Evolutionary conservation across 2,888 invertebrate species (phyloP), one percentile per base, ranked within the genome.

Genomic region (Calameuta pallipes): DNA sequence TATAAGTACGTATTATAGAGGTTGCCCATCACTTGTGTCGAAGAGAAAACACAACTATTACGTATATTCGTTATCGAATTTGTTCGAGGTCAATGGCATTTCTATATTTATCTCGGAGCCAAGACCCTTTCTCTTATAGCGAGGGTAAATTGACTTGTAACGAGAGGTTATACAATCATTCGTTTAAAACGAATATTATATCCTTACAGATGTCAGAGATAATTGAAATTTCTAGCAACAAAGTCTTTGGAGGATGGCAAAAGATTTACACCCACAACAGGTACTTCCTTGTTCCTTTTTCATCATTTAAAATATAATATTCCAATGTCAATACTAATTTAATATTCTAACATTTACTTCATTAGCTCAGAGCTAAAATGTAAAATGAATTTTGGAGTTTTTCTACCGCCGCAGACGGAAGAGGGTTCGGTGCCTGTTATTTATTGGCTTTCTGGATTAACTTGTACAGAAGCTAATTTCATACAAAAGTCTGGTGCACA

Each of bases 401-500:
- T 95, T 89, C 89, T 99, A 76, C 99, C 99, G 30, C 96, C 97
- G 0, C 94, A 96, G 88, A 93, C 94, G 0, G 94, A 94, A 81
- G 92, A 93, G 76, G 92, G 92, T 30, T 93, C 93, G 85, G 92
- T 96, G 56, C 98, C 98, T 1, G 96, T 97, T 0, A 93, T 99
- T 15, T 98, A 97, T 90, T 99, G 96, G 94, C 93, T 99, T 0
- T 98, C 98, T 69, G 98, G 99, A 1, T 93, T 99, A 41, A 97
- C 97, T 0, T 99, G 99, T 91, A 97, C 95, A 15, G 99, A 99
- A 91, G 96, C 97, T 88, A 99, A 99, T 92, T 98, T 99, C 89
- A 96, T 98, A 82, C 95, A 96, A 76, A 99, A 99, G 92, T 95
- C 98, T 74, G 99, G 98, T n/a, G 96, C 97, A 81, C 99, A 99